Conservation (phyloP, 2,888 invertebrate genomes). For the Drosophila robusta region DNA sequence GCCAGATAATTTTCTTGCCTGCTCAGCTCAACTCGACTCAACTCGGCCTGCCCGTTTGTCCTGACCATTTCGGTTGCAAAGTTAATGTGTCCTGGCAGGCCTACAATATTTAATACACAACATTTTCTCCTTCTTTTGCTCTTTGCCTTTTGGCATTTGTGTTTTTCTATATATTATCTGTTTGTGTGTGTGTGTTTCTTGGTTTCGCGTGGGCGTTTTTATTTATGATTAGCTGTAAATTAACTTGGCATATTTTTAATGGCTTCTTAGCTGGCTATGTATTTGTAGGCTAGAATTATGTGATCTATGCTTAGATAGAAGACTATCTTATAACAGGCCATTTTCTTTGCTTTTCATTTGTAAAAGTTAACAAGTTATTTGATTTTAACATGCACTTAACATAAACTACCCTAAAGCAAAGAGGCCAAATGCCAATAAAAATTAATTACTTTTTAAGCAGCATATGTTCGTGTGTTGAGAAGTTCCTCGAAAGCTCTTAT, state of each 20-base stretch:
- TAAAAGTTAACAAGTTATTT: too few relatives aligned
- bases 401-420: too few relatives aligned
- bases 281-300: neutral
- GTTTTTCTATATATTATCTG: conserved; percentile 30
- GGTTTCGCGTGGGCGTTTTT: conserved; percentile 25
- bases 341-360: too few relatives aligned
- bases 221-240: conserved; percentile 54
- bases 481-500: neutral
- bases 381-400: too few relatives aligned
- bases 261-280: conserved; percentile 9
- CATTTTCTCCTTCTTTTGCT: conserved; percentile 19
- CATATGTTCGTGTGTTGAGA: neutral
- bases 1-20: conserved; percentile 71
- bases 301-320: neutral
- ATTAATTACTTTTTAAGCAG: neutral
- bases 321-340: neutral
- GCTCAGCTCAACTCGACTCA: conserved; percentile 52
- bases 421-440: neutral
- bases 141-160: conserved; percentile 35
- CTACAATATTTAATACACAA: conserved; percentile 53
- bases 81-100: conserved; percentile 61
- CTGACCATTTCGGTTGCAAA: conserved; percentile 54
- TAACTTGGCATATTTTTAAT: conserved; percentile 46
- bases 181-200: neutral
- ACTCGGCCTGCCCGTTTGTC: conserved; percentile 33